Conservation (phyloP, 2,113 vertebrate genomes). For the Calidris pygmaea region DNA sequence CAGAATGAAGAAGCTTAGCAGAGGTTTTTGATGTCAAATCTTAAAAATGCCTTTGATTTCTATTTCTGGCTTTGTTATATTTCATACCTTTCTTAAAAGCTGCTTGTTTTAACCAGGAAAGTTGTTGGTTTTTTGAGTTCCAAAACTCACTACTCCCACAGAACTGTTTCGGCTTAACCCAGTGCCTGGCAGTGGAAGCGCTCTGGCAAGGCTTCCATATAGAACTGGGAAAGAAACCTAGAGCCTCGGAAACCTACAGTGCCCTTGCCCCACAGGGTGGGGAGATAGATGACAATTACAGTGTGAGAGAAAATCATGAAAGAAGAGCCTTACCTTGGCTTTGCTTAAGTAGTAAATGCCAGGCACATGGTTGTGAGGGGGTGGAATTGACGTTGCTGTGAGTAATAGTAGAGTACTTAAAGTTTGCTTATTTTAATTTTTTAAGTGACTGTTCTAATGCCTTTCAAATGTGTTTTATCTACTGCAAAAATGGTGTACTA, state of each 20-base stretch:
- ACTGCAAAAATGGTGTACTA: background rate
- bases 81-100: background rate
- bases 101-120: background rate
- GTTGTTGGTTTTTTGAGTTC: background rate
- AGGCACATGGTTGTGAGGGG: rapidly evolving
- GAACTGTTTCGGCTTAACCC: background rate
- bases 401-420: background rate
- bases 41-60: background rate
- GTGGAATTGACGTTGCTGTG: background rate
- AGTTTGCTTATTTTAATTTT: background rate
- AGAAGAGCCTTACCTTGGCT: background rate
- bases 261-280: background rate
- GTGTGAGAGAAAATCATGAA: background rate
- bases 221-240: background rate
- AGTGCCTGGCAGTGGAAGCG: rapidly evolving
- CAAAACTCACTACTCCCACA: background rate
- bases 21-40: background rate
- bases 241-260: background rate
- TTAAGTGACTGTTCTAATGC: background rate
- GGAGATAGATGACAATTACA: background rate
- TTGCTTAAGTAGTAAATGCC: background rate
- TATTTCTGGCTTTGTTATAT: background rate
- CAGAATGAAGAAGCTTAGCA: background rate
- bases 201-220: background rate
- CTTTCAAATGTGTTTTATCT: background rate